Base-by-base conservation (phyloP, 1,140 invertebrate genomes). In the Solenopsis invicta region DNA sequence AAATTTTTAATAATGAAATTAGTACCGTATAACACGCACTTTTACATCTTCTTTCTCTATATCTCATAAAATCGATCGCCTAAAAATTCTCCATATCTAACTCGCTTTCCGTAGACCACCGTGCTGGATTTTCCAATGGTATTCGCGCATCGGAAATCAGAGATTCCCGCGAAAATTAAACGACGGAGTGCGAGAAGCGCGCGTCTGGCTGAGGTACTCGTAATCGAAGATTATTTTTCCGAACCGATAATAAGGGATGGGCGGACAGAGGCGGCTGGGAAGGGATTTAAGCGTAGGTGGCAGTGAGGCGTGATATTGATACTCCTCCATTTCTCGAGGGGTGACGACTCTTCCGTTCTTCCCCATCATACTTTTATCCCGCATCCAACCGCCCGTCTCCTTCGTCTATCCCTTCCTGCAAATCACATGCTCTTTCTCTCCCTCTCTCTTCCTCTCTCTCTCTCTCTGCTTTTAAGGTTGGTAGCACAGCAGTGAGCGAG, bases 221-320 rank as follows among this genome's bases (percentile, higher is more conserved):
- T 89, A 90, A 86, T 90, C 87, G 84, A 86, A 92, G 92, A 93
- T 93, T 93, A 93, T 93, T 93, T 93, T 92, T 92, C 88, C 89
- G 66, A 88, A 81, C 86, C 89, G 91, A 93, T 93, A 93, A 93
- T 93, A 93, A 92, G 91, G 85, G 80, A 89, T 21, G 77, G 67
- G 50, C 85, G 85, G 72, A 88, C 61, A 80, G 71, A 77, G 87
- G 74, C 21, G 87, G 80, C 54, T 67, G 59, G 61, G 86, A 71
- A 84, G 89, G 80, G 87, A 90, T 88, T 89, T 72, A 88, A 86
- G 85, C 86, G 64, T 86, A 88, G 87, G 76, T 82, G 87, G 91
- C 93, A 93, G 89, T 90, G 92, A 93, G 91, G 93, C 93, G 92
- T 93, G 93, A 93, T 93, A 93, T 93, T 93, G 93, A 93, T 93